Evolutionary conservation across 2,797 vertebrate genomes (phyloP), one percentile per base, ranked within the genome.

Genomic region (Eurystomus glaucurus): DNA sequence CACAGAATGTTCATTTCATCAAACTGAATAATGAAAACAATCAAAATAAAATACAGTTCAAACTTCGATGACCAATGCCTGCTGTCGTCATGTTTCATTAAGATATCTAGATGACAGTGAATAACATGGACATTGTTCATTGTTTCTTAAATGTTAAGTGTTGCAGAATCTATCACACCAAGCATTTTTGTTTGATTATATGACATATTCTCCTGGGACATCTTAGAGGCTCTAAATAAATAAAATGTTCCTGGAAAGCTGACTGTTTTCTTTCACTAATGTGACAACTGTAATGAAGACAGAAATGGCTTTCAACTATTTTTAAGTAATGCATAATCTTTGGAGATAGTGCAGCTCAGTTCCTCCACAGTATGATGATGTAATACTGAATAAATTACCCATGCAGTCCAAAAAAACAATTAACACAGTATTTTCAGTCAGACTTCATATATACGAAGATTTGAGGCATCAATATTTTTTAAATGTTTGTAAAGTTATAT

Each of bases 171-270:
- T 71, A 91, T 95, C 68, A 85, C 5, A 11, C 31, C 43, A 71
- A 85, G 57, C 9, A 60, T 78, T 96, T 96, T 83, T 83, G 19
- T 85, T 94, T 94, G 69, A 85, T 90, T 90, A 48, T 65, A 35
- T 90, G 48, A 89, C 45, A 91, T 52, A 65, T 31, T 91, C 78
- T 94, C 64, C 37, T 75, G 71, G 51, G 82, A 94, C 83, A 82
- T 79, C 72, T 85, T 87, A 68, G 43, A 88, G 25, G 50, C 8
- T 61, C 14, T 91, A 91, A 96, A 87, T 69, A 92, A 96, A 90
- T 78, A 80, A 93, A 91, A 91, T 58, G 37, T 52, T 84, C 26
- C 58, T 88, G 51, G 69, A 96, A 96, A 88, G 52, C 39, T 82
- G 62, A 45, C 46, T 66, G 51, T 35, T 93, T 86, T 78, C 35